These are phyloP conservation scores for Notiomystis cincta DNA, from an alignment of 2,113 vertebrate species.

Conservation along the genomic window DNA sequence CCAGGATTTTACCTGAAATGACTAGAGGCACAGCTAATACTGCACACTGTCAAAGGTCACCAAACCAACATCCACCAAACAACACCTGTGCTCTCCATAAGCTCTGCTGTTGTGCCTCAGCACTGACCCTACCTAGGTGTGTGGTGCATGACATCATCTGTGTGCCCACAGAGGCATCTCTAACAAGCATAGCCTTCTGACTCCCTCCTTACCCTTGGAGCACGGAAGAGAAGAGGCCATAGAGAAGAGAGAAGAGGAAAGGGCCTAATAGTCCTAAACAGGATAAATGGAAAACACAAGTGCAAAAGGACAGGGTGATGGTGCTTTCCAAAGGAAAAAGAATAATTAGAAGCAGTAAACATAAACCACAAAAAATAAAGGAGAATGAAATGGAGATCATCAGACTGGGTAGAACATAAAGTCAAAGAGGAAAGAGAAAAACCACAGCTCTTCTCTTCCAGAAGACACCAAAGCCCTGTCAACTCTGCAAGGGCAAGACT, in stretches of 20 bases:
- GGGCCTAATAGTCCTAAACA: neutral
- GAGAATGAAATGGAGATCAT: neutral
- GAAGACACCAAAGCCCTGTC: neutral
- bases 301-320: neutral
- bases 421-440: neutral
- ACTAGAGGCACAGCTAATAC: neutral
- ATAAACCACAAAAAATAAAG: neutral
- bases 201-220: neutral
- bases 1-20: neutral
- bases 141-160: rapidly evolving
- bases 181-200: neutral
- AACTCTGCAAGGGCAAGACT: neutral
- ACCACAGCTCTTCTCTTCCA: slow-evolving; percentile 2
- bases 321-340: neutral
- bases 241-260: neutral
- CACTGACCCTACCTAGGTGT: neutral
- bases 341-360: slow-evolving; percentile 21
- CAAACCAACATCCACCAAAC: neutral
- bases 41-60: neutral
- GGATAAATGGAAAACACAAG: neutral
- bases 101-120: rapidly evolving
- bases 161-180: rapidly evolving
- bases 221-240: rapidly evolving
- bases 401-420: neutral
- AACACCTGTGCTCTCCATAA: rapidly evolving